phyloP scores from a whole-genome alignment of 2,797 vertebrate genomes.

The Sphenodon punctatus region DNA sequence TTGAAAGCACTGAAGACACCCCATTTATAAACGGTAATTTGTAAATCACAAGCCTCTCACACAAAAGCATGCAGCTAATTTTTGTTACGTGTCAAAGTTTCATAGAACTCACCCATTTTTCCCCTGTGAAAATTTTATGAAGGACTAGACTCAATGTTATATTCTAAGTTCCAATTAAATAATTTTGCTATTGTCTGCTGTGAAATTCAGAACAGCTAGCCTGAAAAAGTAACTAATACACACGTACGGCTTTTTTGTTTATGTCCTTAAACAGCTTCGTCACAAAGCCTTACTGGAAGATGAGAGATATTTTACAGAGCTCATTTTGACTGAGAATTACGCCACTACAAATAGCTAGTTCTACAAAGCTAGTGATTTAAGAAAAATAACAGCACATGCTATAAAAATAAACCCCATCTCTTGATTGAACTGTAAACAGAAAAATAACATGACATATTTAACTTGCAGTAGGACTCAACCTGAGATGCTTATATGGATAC shows the following conservation, averaged over 20 bases:
- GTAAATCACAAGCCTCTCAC: neutral
- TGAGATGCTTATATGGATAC: neutral
- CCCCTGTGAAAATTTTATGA: neutral
- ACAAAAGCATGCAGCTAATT: neutral
- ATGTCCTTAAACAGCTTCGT: neutral
- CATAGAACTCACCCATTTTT: neutral
- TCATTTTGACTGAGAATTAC: neutral
- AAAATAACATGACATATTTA: accelerated
- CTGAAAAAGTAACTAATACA: too few relatives aligned
- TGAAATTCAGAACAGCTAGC: neutral
- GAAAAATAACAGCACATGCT: neutral
- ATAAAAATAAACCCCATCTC: neutral
- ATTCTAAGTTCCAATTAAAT: conserved; percentile 6
- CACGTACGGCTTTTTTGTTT: too few relatives aligned
- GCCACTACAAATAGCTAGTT: neutral
- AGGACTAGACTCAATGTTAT: neutral
- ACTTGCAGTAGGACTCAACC: neutral
- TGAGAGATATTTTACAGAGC: neutral
- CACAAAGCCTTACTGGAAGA: neutral
- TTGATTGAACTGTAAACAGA: neutral
- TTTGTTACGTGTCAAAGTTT: neutral
- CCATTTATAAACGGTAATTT: neutral
- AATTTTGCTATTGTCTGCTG: neutral
- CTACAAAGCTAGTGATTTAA: neutral
- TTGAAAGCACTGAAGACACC: neutral